Conservation (phyloP, 2,888 invertebrate species). For the Neoaliturus tenellus region DNA sequence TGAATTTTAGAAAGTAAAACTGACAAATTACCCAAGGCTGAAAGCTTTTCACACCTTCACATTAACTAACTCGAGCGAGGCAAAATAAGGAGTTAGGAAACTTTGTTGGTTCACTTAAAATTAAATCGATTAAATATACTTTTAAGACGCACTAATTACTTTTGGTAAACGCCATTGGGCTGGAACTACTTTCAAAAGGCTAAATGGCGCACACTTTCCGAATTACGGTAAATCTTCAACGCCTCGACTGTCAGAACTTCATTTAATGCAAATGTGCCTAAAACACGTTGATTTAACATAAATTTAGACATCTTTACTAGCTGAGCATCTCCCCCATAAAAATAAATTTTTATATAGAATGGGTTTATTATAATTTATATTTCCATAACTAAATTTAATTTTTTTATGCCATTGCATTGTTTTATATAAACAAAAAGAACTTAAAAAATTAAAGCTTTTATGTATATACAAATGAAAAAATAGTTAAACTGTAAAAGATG, state of each 20-base stretch:
- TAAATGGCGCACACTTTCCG: constrained; percentile 28
- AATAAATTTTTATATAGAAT: no score
- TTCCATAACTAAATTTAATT: no score
- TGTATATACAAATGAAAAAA: no score
- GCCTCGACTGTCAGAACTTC: not conserved
- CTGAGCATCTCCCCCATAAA: no score
- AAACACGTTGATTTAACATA: no score
- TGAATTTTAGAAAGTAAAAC: not conserved
- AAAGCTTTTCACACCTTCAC: constrained; percentile 16
- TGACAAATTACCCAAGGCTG: not conserved
- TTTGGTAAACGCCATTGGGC: constrained; percentile 33
- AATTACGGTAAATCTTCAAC: constrained; percentile 2
- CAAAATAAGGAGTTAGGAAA: constrained; percentile 25
- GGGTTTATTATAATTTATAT: no score
- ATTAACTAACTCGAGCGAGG: not conserved
- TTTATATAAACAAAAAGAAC: no score
- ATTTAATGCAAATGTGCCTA: not conserved
- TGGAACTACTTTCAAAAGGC: constrained; percentile 42
- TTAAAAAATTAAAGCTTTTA: no score
- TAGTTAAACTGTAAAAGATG: no score
- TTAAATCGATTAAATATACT: constrained; percentile 37
- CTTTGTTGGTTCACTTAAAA: constrained; percentile 38
- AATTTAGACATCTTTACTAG: no score
- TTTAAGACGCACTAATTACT: constrained; percentile 39
- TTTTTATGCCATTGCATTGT: no score